A percentile compares a stretch with the other conserved stretches of the same genome.
These are phyloP conservation scores for Calcarius lapponicus DNA, from an alignment of 2,797 vertebrate genomes.

Conservation along the genomic window DNA sequence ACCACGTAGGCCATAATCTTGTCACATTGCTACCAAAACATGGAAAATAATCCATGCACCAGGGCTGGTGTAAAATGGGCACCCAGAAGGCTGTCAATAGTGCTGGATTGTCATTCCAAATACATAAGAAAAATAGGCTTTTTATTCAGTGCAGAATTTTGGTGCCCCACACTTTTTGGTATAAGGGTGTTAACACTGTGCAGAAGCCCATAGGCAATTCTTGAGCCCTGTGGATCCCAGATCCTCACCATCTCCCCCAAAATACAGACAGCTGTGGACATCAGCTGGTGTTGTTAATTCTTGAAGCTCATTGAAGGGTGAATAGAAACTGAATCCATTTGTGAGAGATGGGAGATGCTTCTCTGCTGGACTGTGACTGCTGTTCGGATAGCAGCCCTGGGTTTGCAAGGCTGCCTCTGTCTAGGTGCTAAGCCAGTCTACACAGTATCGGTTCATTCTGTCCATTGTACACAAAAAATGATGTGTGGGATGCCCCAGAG, in stretches of 20 bases:
- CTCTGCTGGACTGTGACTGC: not conserved
- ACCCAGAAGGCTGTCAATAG: not conserved
- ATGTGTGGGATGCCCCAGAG: not conserved
- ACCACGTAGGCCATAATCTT: accelerated
- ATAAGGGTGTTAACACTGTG: not conserved
- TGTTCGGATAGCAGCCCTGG: not conserved
- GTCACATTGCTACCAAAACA: not conserved
- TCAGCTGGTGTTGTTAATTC: not conserved
- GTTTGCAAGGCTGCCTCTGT: not conserved
- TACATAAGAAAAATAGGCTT: not conserved
- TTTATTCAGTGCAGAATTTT: not conserved
- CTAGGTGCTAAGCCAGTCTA: not conserved
- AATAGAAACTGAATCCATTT: not conserved
- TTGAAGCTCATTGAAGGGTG: not conserved
- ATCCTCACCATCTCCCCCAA: not conserved
- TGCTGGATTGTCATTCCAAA: not conserved
- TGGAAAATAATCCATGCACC: not conserved
- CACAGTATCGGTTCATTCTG: not conserved
- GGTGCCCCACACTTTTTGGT: not conserved
- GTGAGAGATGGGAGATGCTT: not conserved
- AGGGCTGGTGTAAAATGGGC: not conserved
- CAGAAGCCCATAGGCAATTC: not conserved
- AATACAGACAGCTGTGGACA: not conserved
- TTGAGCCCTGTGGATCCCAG: not conserved
- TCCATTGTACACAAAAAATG: not conserved